Conservation (phyloP, 2,888 invertebrate genomes). For the Pterostichus niger region DNA sequence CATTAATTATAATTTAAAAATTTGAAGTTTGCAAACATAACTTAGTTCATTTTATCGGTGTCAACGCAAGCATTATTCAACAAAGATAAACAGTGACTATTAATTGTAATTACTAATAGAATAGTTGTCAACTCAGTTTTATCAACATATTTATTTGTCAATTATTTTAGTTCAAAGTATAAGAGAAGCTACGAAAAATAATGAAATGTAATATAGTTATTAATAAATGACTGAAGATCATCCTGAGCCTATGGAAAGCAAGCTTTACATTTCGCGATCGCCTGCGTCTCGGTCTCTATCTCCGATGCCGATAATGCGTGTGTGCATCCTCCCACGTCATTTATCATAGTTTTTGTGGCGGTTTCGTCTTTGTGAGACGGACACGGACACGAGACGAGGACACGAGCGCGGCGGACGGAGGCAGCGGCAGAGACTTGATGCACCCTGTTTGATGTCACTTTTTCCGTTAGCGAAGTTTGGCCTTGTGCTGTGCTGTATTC, state of each 20-base stretch:
- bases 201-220: no score
- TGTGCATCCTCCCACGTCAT: conserved; percentile 50
- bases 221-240: background rate
- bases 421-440: conserved; percentile 37
- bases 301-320: conserved; percentile 43
- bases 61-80: no score
- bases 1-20: no score
- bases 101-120: no score
- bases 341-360: conserved; percentile 34
- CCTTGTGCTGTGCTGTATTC: conserved; percentile 33
- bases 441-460: conserved; percentile 33
- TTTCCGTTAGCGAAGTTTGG: conserved; percentile 16
- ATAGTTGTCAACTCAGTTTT: no score
- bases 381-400: background rate
- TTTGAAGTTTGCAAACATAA: no score
- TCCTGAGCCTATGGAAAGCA: background rate
- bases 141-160: no score
- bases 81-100: no score
- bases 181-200: no score
- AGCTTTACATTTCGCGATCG: background rate
- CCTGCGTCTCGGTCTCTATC: conserved; percentile 11
- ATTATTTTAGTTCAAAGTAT: no score
- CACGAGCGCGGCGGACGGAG: no score
- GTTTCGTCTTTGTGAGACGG: conserved; percentile 19
- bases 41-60: no score